These are phyloP conservation scores for Porites divaricata DNA, from an alignment of 92 coral and sea anemone species.

Conservation along the genomic window DNA sequence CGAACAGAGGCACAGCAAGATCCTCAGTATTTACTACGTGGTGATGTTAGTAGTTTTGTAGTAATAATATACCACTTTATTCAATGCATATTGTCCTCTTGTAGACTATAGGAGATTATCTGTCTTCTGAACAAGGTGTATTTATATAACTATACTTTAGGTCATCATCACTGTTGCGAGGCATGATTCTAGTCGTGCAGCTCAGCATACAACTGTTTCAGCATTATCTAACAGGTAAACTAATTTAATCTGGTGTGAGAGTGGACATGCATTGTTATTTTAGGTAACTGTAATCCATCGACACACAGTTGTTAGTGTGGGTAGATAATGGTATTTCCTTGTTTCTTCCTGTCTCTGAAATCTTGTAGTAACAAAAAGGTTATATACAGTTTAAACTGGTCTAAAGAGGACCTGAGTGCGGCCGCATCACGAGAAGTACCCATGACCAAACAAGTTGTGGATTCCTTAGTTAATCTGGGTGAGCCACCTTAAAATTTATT, in stretches of 20 bases:
- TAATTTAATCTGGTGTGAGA: neutral
- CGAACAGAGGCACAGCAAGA: slow-evolving; percentile 31
- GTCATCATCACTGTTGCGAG: slow-evolving; percentile 42
- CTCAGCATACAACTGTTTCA: slow-evolving; percentile 46
- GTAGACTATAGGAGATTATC: too few species aligned
- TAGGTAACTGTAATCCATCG: neutral
- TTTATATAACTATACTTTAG: neutral
- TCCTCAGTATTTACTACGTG: neutral
- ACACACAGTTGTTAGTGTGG: slow-evolving; percentile 1
- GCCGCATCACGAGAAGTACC: slow-evolving; percentile 45
- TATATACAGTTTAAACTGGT: slow-evolving; percentile 17
- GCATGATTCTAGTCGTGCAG: slow-evolving; percentile 43
- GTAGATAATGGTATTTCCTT: neutral
- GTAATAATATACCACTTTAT: neutral
- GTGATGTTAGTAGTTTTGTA: slow-evolving; percentile 27
- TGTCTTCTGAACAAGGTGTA: too few species aligned
- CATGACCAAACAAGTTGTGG: slow-evolving; percentile 35
- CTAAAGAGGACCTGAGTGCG: slow-evolving; percentile 28
- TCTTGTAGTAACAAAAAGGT: slow-evolving; percentile 30
- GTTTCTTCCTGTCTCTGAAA: neutral
- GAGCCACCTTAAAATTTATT: neutral
- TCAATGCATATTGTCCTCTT: too few species aligned
- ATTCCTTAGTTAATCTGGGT: slow-evolving; percentile 24
- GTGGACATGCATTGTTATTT: neutral
- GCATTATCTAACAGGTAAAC: slow-evolving; percentile 29